These are phyloP conservation scores for Heliothis peltigera DNA, from an alignment of 2,888 invertebrate genomes.

Conservation along the genomic window DNA sequence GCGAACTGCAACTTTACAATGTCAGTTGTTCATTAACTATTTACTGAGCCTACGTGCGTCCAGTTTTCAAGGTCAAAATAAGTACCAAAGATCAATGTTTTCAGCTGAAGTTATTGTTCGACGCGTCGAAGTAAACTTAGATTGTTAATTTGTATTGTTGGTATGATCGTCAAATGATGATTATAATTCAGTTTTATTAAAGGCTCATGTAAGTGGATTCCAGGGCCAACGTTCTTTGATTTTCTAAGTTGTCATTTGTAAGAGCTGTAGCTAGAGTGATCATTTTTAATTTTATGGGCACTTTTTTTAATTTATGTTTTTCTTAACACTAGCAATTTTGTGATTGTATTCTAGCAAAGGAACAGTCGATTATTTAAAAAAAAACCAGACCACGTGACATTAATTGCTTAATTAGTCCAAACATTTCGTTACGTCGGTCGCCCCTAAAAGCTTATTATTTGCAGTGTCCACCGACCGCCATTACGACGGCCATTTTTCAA, in stretches of 20 bases:
- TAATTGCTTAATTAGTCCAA: conserved; percentile 63
- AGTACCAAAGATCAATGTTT: background rate
- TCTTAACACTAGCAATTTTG: too few relatives aligned
- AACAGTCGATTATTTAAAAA: conserved; percentile 17
- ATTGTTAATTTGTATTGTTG: too few relatives aligned
- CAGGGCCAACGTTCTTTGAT: too few relatives aligned
- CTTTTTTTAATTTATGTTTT: too few relatives aligned
- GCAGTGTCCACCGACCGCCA: conserved; percentile 77
- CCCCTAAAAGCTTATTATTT: conserved; percentile 80
- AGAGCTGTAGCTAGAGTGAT: too few relatives aligned
- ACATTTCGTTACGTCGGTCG: conserved; percentile 62
- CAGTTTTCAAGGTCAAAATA: conserved; percentile 53
- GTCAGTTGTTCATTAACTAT: conserved; percentile 62
- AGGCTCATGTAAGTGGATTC: too few relatives aligned
- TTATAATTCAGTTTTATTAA: too few relatives aligned
- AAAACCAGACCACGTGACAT: conserved; percentile 45
- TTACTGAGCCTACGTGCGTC: conserved; percentile 51
- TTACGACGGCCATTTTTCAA: conserved; percentile 88
- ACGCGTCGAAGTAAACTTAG: background rate
- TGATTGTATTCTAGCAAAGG: too few relatives aligned
- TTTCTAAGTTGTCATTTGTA: too few relatives aligned
- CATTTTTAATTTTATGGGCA: too few relatives aligned
- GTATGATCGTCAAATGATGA: too few relatives aligned
- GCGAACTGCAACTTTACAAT: conserved; percentile 68
- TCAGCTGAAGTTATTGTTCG: background rate